These are phyloP conservation scores for Thinocorus orbignyianus DNA, from an alignment of 2,113 vertebrate species.

Conservation along the genomic window DNA sequence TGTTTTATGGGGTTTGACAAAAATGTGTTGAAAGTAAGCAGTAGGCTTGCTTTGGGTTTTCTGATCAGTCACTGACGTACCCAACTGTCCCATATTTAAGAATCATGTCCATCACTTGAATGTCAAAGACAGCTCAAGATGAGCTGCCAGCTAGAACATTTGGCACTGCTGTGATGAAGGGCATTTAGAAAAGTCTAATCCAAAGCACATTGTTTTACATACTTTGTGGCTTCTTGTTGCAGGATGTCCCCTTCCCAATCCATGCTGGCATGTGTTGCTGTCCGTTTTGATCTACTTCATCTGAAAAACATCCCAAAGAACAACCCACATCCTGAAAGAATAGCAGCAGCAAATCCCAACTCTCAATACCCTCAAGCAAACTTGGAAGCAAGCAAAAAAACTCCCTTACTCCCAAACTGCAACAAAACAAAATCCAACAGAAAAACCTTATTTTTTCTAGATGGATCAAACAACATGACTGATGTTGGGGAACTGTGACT, in stretches of 20 bases:
- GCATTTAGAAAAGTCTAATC: not conserved
- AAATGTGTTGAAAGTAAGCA: not conserved
- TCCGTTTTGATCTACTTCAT: constrained; percentile 1
- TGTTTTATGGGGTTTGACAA: not conserved
- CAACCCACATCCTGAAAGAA: not conserved
- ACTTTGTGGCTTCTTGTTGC: constrained; percentile 28
- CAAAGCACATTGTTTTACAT: constrained; percentile 18
- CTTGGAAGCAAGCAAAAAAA: not conserved
- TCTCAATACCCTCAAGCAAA: not conserved
- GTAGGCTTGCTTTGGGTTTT: not conserved
- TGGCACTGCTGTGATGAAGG: not conserved
- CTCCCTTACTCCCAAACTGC: not conserved
- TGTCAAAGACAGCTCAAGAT: constrained; percentile 21
- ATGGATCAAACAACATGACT: not conserved
- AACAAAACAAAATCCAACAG: not conserved
- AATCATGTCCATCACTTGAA: not conserved
- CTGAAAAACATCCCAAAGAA: not conserved
- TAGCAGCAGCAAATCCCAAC: not conserved
- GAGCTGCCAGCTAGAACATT: not conserved
- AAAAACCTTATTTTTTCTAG: not conserved
- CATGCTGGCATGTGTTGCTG: not conserved
- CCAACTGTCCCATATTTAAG: not conserved
- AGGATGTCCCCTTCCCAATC: constrained; percentile 3
- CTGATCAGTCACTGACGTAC: not conserved
- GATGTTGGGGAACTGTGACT: not conserved